Percentiles rank a stretch among this genome's conserved stretches.
phyloP scores from a whole-genome alignment of 2,113 vertebrate species.

The Datnioides undecimradiatus region DNA sequence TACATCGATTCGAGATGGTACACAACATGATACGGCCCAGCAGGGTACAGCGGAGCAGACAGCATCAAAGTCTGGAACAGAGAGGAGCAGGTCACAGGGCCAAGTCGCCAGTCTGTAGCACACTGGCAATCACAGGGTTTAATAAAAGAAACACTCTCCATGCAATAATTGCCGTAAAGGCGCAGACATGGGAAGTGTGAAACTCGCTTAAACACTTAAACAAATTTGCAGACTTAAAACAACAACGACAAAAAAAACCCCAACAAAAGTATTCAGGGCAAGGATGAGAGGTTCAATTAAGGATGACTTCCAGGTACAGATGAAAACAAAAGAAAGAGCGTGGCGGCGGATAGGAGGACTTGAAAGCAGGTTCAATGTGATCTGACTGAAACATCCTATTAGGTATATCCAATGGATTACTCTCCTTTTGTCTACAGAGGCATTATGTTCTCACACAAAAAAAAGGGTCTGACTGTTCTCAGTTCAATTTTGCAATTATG shows the following conservation, averaged over 20 bases:
- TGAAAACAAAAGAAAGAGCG: slow-evolving; percentile 42
- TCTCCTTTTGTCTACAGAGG: slow-evolving; percentile 63
- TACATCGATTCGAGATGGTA: slow-evolving; percentile 58
- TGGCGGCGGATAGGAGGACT: slow-evolving; percentile 32
- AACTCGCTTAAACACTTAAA: slow-evolving; percentile 37
- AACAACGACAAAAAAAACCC: background rate
- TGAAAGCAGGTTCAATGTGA: slow-evolving; percentile 58
- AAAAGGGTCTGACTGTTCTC: slow-evolving; percentile 37
- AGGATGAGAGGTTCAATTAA: slow-evolving; percentile 53
- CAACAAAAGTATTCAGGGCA: slow-evolving; percentile 9
- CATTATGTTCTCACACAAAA: slow-evolving; percentile 51
- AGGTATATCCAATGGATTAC: slow-evolving; percentile 76
- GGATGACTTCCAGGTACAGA: slow-evolving; percentile 68
- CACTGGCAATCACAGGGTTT: background rate
- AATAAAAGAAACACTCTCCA: background rate
- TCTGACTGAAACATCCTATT: slow-evolving; percentile 75
- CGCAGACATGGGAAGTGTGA: slow-evolving; percentile 10
- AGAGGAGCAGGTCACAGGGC: slow-evolving; percentile 34
- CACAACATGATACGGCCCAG: slow-evolving; percentile 48
- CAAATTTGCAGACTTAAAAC: slow-evolving; percentile 37
- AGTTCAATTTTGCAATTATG: slow-evolving; percentile 51
- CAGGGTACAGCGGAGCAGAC: slow-evolving; percentile 45
- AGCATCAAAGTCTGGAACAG: slow-evolving; percentile 41
- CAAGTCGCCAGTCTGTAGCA: background rate
- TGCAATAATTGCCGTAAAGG: background rate